Conservation (phyloP, 2,888 invertebrate species). For the Herminia tarsipennalis region DNA sequence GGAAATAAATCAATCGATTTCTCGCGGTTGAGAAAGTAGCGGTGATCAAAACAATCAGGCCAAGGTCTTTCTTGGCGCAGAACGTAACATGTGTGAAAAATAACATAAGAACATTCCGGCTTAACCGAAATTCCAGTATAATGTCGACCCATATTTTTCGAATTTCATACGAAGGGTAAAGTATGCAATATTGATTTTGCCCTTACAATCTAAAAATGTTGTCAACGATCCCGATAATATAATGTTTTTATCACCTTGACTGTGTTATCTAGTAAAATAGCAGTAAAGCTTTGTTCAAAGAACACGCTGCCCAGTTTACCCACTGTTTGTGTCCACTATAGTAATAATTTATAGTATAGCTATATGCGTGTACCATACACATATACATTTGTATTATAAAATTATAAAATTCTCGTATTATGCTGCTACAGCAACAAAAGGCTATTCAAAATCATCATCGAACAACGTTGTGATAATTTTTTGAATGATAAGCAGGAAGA, state of each 20-base stretch:
- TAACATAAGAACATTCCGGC: constrained; percentile 10
- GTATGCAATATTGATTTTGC: constrained; percentile 30
- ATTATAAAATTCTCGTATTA: too few relatives aligned
- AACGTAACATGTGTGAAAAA: constrained; percentile 17
- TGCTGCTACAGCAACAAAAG: too few relatives aligned
- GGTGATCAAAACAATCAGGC: constrained; percentile 17
- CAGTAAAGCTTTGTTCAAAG: too few relatives aligned
- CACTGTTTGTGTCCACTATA: too few relatives aligned
- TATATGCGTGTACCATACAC: too few relatives aligned
- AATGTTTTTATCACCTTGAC: neutral
- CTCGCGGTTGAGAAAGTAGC: constrained; percentile 16
- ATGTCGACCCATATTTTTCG: constrained; percentile 7
- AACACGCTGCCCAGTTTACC: too few relatives aligned
- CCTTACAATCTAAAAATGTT: neutral
- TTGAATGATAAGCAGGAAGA: too few relatives aligned
- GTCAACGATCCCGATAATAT: neutral
- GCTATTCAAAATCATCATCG: too few relatives aligned
- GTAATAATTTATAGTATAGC: too few relatives aligned
- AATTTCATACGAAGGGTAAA: neutral
- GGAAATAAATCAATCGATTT: constrained; percentile 20
- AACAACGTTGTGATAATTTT: too few relatives aligned
- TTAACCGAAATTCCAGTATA: constrained; percentile 5
- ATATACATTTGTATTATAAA: too few relatives aligned
- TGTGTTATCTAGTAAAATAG: too few relatives aligned
- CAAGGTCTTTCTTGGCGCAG: constrained; percentile 14